Percentiles rank a stretch among this genome's conserved stretches.
Evolutionary conservation across 2,797 vertebrate species (phyloP).

Genomic region (Mergus octosetaceus): DNA sequence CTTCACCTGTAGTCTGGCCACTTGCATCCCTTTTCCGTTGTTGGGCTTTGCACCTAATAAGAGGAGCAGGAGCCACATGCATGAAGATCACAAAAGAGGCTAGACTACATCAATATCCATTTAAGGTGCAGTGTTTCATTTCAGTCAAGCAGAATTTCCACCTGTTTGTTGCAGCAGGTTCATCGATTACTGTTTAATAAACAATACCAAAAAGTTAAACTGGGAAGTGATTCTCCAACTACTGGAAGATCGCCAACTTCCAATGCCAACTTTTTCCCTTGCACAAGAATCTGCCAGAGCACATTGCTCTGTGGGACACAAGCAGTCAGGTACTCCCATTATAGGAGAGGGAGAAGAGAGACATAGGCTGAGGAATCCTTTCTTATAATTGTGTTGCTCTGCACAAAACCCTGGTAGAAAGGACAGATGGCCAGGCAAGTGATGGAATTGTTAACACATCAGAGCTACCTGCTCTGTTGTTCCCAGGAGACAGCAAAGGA

Average conservation of each 20-base stretch:
- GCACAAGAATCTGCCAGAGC: not conserved
- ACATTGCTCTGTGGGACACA: not conserved
- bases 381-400: not conserved
- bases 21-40: not conserved
- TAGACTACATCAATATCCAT: not conserved
- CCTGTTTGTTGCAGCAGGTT: not conserved
- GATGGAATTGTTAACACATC: not conserved
- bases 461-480: not conserved
- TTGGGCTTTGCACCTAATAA: not conserved
- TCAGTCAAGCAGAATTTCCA: slow-evolving; percentile 21
- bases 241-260: not conserved
- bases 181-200: not conserved
- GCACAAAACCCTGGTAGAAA: not conserved
- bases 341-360: not conserved
- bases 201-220: not conserved
- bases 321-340: not conserved
- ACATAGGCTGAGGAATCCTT: not conserved
- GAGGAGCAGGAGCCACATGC: not conserved
- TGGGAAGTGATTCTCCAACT: not conserved
- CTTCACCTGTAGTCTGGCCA: not conserved
- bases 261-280: not conserved
- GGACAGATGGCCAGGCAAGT: not conserved
- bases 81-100: not conserved
- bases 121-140: slow-evolving; percentile 56
- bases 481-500: not conserved